A percentile compares a stretch with the other conserved stretches of the same genome.
These are phyloP conservation scores for Leptobrachium ailaonicum DNA, from an alignment of 2,113 vertebrate genomes.

Conservation along the genomic window DNA sequence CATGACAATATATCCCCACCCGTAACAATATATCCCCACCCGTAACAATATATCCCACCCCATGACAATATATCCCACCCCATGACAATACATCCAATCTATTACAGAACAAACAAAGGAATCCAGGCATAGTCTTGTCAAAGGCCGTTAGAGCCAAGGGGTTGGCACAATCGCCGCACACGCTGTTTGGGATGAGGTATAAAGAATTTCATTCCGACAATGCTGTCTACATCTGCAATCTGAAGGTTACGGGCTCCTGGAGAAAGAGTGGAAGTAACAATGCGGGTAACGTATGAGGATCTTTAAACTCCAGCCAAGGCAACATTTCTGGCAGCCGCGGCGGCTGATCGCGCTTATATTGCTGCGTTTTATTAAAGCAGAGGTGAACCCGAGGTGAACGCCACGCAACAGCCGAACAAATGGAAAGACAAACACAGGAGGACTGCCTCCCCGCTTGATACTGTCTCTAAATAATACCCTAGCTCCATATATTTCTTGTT, in stretches of 20 bases:
- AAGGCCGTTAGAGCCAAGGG: conserved; percentile 4
- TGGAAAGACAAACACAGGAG: conserved; percentile 26
- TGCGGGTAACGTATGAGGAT: conserved; percentile 28
- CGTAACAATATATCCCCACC: no score
- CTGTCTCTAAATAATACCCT: neutral
- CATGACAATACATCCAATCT: neutral
- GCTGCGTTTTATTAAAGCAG: conserved; percentile 37
- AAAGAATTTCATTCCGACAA: neutral
- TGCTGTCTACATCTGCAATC: conserved; percentile 10
- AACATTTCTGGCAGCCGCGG: conserved; percentile 21
- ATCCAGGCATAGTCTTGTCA: neutral
- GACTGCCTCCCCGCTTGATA: neutral
- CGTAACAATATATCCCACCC: no score
- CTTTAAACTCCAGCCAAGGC: conserved; percentile 32
- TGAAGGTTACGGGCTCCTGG: conserved; percentile 21
- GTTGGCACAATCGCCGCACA: neutral
- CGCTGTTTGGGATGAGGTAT: neutral
- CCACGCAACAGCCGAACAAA: conserved; percentile 36
- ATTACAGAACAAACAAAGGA: conserved; percentile 22
- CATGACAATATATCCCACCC: no score
- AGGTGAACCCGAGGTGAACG: conserved; percentile 40
- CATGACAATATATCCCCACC: no score
- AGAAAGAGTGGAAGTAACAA: conserved; percentile 22
- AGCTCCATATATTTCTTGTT: neutral
- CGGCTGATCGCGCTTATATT: conserved; percentile 10